Conservation (phyloP, 2,113 vertebrate genomes). For the Apteryx mantelli region DNA sequence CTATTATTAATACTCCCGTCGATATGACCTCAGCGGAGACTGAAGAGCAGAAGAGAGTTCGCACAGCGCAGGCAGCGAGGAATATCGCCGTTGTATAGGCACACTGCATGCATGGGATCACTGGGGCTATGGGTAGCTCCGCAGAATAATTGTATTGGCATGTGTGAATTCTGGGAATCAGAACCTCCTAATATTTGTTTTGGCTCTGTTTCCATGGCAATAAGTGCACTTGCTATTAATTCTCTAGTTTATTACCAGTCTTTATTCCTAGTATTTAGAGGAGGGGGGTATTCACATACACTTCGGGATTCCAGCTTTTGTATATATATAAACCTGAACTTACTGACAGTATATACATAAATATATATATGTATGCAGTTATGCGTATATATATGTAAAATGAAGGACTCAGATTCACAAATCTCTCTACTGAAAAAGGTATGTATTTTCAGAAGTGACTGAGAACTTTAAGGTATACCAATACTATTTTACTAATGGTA, state of each 20-base stretch:
- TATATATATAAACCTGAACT: neutral
- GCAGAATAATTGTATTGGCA: conserved; percentile 18
- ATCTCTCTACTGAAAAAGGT: neutral
- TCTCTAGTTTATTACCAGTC: neutral
- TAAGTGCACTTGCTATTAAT: neutral
- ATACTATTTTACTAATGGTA: neutral
- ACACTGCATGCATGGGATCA: neutral
- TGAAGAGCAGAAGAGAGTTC: neutral
- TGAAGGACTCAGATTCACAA: neutral
- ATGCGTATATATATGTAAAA: neutral
- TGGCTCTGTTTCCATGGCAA: conserved; percentile 27
- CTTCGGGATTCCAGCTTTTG: neutral
- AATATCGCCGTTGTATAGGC: neutral
- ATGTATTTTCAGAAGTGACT: neutral
- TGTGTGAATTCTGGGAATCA: conserved; percentile 49
- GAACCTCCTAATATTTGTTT: neutral
- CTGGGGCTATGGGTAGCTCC: neutral
- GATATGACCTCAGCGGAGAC: neutral
- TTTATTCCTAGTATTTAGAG: neutral
- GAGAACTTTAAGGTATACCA: neutral
- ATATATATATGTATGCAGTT: neutral
- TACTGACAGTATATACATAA: neutral
- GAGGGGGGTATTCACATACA: neutral
- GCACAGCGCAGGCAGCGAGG: neutral
- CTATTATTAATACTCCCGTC: neutral